Evolutionary conservation across 64 coral and sea anemone genomes (phyloP).

Genomic region (Porites australiensis): DNA sequence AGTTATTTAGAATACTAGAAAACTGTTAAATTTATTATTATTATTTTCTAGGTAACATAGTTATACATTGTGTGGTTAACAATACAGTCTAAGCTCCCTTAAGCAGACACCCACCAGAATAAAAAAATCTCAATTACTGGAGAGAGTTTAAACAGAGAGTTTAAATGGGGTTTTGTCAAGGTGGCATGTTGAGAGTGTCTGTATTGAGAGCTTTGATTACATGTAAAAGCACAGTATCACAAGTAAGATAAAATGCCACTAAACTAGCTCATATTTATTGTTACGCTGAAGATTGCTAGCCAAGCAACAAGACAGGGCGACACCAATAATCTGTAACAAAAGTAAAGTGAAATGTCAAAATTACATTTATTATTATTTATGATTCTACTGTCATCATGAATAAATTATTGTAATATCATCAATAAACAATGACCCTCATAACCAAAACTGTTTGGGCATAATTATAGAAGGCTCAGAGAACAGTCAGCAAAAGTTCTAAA

Average conservation of each 20-base stretch:
- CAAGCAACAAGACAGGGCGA: slow-evolving; percentile 87
- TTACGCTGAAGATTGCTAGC: slow-evolving; percentile 81
- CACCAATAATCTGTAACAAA: slow-evolving; percentile 86
- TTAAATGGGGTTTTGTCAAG: no score
- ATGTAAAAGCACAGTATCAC: background rate
- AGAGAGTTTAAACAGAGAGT: no score
- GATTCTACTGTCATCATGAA: background rate
- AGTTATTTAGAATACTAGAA: background rate
- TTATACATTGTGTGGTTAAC: no score
- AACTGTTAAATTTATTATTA: background rate
- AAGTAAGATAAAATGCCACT: background rate
- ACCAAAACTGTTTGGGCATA: no score
- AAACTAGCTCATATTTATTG: slow-evolving; percentile 91
- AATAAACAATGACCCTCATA: no score
- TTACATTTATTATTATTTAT: background rate
- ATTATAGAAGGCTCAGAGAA: no score
- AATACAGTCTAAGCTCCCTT: no score
- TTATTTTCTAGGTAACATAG: background rate
- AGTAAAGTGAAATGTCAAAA: background rate
- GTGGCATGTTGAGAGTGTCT: no score
- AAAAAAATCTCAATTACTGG: no score
- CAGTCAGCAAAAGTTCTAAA: no score
- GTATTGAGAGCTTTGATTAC: no score
- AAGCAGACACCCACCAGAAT: no score
- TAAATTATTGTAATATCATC: background rate